Base-by-base conservation (phyloP, 2,113 vertebrate species). In the Typhlomys cinereus region DNA sequence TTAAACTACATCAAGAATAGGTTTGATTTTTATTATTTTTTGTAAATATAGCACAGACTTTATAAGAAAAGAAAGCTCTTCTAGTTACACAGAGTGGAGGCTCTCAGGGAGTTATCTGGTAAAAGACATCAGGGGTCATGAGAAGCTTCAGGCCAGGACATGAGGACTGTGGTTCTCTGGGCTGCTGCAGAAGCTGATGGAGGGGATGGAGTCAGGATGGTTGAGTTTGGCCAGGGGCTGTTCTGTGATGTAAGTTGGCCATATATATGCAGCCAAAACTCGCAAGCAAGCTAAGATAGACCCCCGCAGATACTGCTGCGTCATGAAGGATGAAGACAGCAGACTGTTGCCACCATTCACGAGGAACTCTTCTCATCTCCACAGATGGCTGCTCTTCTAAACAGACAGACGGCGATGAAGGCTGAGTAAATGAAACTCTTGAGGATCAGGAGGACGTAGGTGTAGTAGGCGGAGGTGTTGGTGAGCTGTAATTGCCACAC, bases 401-500 rank as follows among this genome's bases (percentile, higher is more conserved):
- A 92, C n/a, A 97, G 89, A 78, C 86, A 93, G 96, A 95, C 88
- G 71, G 97, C 13, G 4, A 96, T 0, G 0, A 97, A 36, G 71
- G 93, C 21, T 1, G 96, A 96, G 54, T 98, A 96, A 89, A 97
- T 6, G 39, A 36, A 21, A 31, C 97, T 97, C 91, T 98, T 98
- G 93, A 98, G 44, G 21, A 98, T 96, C 21, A 98, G 94, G 61
- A 97, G 0, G 6, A 97, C 17, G 54, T 98, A 98, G 34, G 95
- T 95, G 9, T 98, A 95, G 39, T 93, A 97, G 0, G 96, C 98
- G 14, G 97, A 92, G 29, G 84, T 97, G 70, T 76, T 94, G 3
- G 17, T 81, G 39, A 97, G 64, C 96, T 98, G 97, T 46, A 96
- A n/a, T 50, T 18, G 20, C 39, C 86, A 41, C 8, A 78, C 0